Conservation (phyloP, 35 echinoderm and acorn worm species). For the Hemicentrotus pulcherrimus region DNA sequence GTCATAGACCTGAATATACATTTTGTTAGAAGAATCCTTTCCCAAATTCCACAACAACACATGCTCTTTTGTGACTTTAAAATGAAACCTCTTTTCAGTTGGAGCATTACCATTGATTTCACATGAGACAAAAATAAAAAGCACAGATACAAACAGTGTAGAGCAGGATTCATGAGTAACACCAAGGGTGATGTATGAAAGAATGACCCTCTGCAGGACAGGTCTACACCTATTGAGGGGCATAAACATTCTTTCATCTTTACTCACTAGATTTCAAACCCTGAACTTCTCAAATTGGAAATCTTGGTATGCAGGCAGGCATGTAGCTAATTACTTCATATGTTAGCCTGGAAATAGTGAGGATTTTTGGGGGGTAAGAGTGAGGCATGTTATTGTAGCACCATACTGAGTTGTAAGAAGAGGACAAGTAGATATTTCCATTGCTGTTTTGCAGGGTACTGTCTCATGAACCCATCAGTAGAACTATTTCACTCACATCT, state of each 20-base stretch:
- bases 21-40: not conserved
- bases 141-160: not conserved
- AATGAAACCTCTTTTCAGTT: too few relatives aligned
- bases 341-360: not conserved
- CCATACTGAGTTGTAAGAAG: not conserved
- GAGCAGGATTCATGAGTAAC: not conserved
- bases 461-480: too few relatives aligned
- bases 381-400: not conserved
- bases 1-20: not conserved
- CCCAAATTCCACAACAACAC: not conserved
- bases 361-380: not conserved
- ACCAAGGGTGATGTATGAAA: too few relatives aligned
- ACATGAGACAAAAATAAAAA: not conserved
- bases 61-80: not conserved
- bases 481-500: too few relatives aligned
- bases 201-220: not conserved
- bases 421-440: not conserved
- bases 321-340: not conserved
- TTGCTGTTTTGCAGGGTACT: too few relatives aligned
- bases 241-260: not conserved
- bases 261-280: not conserved
- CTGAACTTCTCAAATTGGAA: not conserved
- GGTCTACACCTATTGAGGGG: not conserved
- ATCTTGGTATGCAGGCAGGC: not conserved
- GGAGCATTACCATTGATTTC: not conserved